These are phyloP conservation scores for Drepana falcataria DNA, from an alignment of 2,888 invertebrate genomes.

Conservation along the genomic window DNA sequence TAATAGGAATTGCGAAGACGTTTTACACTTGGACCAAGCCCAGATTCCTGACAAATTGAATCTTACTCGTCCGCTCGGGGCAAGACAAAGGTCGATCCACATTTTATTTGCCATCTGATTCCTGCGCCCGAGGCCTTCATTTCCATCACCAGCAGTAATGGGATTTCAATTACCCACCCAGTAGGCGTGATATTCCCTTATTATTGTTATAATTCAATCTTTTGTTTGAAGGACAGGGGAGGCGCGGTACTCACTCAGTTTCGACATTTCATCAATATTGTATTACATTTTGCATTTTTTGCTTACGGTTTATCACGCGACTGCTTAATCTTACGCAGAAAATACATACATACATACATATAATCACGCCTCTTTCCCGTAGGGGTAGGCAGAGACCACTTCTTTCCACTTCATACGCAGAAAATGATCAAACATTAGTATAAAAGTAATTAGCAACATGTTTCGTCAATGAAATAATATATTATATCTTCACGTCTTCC, in stretches of 20 bases:
- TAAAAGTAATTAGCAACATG: too few relatives aligned
- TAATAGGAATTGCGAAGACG: neutral
- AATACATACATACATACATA: too few relatives aligned
- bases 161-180: constrained; percentile 49
- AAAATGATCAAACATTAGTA: too few relatives aligned
- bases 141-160: constrained; percentile 52
- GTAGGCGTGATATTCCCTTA: constrained; percentile 7
- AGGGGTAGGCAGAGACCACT: too few relatives aligned
- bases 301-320: too few relatives aligned
- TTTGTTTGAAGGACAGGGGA: neutral
- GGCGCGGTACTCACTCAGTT: neutral
- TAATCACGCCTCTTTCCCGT: too few relatives aligned
- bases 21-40: constrained; percentile 20
- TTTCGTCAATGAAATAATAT: too few relatives aligned
- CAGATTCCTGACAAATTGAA: constrained; percentile 71
- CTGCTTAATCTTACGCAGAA: too few relatives aligned
- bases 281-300: neutral
- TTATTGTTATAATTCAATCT: constrained; percentile 5
- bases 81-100: constrained; percentile 66
- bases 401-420: too few relatives aligned
- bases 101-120: constrained; percentile 72
- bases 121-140: constrained; percentile 41
- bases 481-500: too few relatives aligned
- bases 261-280: neutral
- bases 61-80: constrained; percentile 59